These are phyloP conservation scores for Drosophila nebulosa DNA, from an alignment of 1,140 invertebrate species.

Conservation along the genomic window DNA sequence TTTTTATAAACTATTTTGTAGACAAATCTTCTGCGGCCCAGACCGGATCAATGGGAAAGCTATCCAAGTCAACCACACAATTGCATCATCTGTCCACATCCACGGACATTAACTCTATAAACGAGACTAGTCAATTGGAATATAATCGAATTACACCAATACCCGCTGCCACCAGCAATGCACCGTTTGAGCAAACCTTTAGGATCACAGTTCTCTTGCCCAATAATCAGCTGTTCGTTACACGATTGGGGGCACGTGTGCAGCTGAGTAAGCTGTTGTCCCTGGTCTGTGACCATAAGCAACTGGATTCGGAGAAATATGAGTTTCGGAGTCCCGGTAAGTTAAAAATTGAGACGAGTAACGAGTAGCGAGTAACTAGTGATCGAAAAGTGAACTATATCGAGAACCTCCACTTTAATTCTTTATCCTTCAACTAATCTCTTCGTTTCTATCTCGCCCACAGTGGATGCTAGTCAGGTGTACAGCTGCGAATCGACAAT, in stretches of 20 bases:
- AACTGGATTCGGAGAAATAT: conserved; percentile 88
- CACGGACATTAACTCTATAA: conserved; percentile 58
- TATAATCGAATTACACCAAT: conserved; percentile 79
- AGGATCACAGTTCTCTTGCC: conserved; percentile 88
- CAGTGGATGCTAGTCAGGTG: conserved; percentile 79
- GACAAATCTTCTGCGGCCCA: conserved; percentile 51
- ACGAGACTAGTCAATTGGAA: conserved; percentile 80
- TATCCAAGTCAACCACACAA: conserved; percentile 79
- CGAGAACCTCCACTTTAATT: too few species aligned
- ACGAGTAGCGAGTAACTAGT: too few species aligned
- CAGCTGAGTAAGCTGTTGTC: conserved; percentile 86
- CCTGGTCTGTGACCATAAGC: conserved; percentile 91
- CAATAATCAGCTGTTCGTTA: conserved; percentile 88
- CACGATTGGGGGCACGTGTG: conserved; percentile 83
- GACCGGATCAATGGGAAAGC: conserved; percentile 62
- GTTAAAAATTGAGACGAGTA: conserved; percentile 2
- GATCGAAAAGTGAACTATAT: too few species aligned
- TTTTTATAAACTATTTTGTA: not conserved
- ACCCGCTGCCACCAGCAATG: conserved; percentile 76
- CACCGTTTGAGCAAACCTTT: conserved; percentile 80
- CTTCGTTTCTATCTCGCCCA: not conserved
- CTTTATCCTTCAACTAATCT: not conserved
- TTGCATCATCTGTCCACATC: conserved; percentile 67
- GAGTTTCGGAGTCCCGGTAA: conserved; percentile 90
- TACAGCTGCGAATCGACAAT: conserved; percentile 79